phyloP scores from a whole-genome alignment of 2,888 invertebrate genomes.

The Trichogramma evanescens region DNA sequence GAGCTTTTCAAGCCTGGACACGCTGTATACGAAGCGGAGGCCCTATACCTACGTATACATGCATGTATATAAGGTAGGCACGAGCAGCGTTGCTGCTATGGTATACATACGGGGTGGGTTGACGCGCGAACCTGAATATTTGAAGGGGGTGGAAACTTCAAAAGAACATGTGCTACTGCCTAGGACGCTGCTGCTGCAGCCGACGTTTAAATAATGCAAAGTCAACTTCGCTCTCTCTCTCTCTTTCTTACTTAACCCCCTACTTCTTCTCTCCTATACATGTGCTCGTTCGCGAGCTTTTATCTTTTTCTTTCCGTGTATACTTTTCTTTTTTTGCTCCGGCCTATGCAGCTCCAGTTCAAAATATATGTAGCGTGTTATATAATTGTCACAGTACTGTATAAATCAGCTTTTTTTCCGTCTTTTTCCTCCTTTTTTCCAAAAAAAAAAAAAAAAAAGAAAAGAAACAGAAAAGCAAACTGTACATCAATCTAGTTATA shows the following conservation, averaged over 20 bases:
- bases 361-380: too few relatives aligned
- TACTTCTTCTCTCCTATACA: background rate
- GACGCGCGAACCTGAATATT: constrained; percentile 46
- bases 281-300: constrained; percentile 18
- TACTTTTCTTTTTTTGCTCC: background rate
- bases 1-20: background rate
- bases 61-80: background rate
- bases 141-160: constrained; percentile 45
- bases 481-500: constrained; percentile 16
- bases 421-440: too few relatives aligned
- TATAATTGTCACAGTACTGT: too few relatives aligned
- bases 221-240: constrained; percentile 35
- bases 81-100: constrained; percentile 30
- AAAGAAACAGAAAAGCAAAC: background rate
- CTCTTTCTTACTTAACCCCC: background rate
- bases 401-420: too few relatives aligned
- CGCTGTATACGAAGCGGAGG: background rate
- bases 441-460: too few relatives aligned
- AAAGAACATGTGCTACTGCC: constrained; percentile 46
- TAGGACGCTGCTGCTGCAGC: constrained; percentile 29
- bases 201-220: constrained; percentile 47
- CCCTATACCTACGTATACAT: too few relatives aligned
- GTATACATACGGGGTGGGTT: constrained; percentile 34
- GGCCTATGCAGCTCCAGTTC: too few relatives aligned
- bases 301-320: background rate